Percentiles rank a stretch among this genome's conserved stretches.
phyloP scores from a whole-genome alignment of 2,113 vertebrate genomes.

The Euleptes europaea region DNA sequence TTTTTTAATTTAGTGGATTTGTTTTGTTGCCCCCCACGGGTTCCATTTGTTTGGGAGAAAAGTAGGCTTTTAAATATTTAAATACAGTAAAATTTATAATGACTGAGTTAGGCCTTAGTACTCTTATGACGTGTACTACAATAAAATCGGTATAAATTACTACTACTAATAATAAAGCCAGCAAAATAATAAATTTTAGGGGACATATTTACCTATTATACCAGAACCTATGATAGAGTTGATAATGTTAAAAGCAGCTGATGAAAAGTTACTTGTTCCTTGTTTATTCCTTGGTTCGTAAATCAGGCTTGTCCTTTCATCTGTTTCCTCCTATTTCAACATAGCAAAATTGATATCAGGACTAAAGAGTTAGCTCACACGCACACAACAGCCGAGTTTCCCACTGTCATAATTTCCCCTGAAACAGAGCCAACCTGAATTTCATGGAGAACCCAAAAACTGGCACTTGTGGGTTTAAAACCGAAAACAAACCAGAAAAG shows the following conservation, averaged over 20 bases:
- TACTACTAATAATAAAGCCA: not conserved
- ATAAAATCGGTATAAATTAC: not conserved
- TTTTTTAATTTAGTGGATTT: too few relatives aligned
- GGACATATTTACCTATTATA: conserved; percentile 82
- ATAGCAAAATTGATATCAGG: conserved; percentile 30
- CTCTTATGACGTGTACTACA: not conserved
- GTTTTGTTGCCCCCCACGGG: too few relatives aligned
- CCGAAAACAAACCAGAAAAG: not conserved
- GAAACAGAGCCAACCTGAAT: not conserved
- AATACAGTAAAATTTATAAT: not conserved
- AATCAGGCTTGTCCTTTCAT: conserved; percentile 78
- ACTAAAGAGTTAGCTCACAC: not conserved
- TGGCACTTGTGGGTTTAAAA: not conserved
- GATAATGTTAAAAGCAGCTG: conserved; percentile 91
- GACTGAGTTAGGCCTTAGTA: not conserved
- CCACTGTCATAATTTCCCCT: not conserved
- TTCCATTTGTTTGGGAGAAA: too few relatives aligned
- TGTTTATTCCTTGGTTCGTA: conserved; percentile 50
- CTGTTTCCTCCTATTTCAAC: conserved; percentile 63
- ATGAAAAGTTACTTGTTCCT: conserved; percentile 72
- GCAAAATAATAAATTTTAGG: conserved; percentile 9
- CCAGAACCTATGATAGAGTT: conserved; percentile 96
- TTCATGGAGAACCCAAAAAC: not conserved
- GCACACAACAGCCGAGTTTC: conserved; percentile 1
- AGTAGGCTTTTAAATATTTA: too few relatives aligned